Conservation (phyloP, 1,140 invertebrate species). For the Marisa cornuarietis region DNA sequence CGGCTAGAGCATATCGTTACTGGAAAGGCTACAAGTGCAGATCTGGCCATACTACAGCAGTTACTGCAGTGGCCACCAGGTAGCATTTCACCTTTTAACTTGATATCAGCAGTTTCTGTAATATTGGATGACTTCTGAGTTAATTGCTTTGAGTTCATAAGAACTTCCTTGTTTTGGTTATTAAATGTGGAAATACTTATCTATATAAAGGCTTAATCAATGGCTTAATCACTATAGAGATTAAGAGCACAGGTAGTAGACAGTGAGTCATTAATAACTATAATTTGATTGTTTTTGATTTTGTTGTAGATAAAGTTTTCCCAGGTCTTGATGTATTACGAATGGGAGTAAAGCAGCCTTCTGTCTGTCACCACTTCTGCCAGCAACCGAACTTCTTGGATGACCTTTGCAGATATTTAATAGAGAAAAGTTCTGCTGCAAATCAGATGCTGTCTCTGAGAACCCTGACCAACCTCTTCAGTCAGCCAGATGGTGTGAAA, state of each 20-base stretch:
- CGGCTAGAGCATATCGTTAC: slow-evolving; percentile 33
- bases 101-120: too few relatives aligned
- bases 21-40: slow-evolving; percentile 31
- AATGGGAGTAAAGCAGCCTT: slow-evolving; percentile 76
- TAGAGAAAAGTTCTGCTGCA: slow-evolving; percentile 65
- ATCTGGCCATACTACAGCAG: neutral
- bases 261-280: too few relatives aligned
- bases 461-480: slow-evolving; percentile 80
- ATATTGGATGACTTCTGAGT: too few relatives aligned
- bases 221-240: too few relatives aligned
- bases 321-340: slow-evolving; percentile 87
- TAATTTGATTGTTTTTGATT: slow-evolving; percentile 15
- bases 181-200: neutral
- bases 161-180: neutral
- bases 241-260: too few relatives aligned
- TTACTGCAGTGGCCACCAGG: slow-evolving; percentile 15
- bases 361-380: slow-evolving; percentile 73
- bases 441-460: slow-evolving; percentile 84
- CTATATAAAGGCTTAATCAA: neutral
- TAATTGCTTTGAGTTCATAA: too few relatives aligned
- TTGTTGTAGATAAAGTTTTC: slow-evolving; percentile 79
- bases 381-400: slow-evolving; percentile 44
- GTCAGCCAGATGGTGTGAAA: slow-evolving; percentile 45
- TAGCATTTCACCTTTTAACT: neutral
- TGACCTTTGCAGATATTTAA: slow-evolving; percentile 44